These are phyloP conservation scores for Ceratoteleas bidentatus DNA, from an alignment of 1,140 invertebrate species.

Conservation along the genomic window DNA sequence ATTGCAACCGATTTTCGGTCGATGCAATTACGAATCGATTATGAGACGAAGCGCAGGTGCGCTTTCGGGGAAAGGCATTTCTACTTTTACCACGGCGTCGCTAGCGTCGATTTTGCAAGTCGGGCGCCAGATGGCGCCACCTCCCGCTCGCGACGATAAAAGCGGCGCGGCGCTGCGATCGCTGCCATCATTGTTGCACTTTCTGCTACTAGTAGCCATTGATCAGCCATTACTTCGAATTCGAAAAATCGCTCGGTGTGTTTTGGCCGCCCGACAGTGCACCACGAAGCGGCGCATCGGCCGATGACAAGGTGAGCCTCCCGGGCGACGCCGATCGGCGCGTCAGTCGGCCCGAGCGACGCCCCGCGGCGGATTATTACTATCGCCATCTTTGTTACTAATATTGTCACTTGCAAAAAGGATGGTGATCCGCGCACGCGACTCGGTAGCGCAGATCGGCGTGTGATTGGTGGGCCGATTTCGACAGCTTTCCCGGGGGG, in stretches of 20 bases:
- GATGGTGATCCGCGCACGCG: background rate
- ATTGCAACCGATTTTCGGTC: too few relatives aligned
- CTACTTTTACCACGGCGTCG: too few relatives aligned
- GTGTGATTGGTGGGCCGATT: background rate
- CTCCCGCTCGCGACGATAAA: background rate
- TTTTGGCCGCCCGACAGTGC: slow-evolving; percentile 32
- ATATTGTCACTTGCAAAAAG: slow-evolving; percentile 48
- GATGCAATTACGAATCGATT: too few relatives aligned
- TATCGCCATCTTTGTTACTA: slow-evolving; percentile 76
- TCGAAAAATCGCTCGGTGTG: slow-evolving; percentile 47
- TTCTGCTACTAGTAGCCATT: slow-evolving; percentile 70
- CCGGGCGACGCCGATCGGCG: slow-evolving; percentile 49
- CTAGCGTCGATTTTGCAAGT: background rate
- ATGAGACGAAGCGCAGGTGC: too few relatives aligned
- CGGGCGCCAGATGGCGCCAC: background rate
- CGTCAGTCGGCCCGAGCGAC: slow-evolving; percentile 35
- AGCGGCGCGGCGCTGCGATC: background rate
- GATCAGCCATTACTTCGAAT: slow-evolving; percentile 73
- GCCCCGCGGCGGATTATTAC: slow-evolving; percentile 63
- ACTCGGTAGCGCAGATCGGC: background rate
- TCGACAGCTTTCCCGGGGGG: too few relatives aligned
- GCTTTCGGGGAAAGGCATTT: too few relatives aligned
- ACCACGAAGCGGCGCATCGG: slow-evolving; percentile 30
- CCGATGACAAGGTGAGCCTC: slow-evolving; percentile 56
- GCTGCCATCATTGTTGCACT: slow-evolving; percentile 51